Conservation (phyloP, 2,113 vertebrate genomes). For the Eupsittula cactorum region DNA sequence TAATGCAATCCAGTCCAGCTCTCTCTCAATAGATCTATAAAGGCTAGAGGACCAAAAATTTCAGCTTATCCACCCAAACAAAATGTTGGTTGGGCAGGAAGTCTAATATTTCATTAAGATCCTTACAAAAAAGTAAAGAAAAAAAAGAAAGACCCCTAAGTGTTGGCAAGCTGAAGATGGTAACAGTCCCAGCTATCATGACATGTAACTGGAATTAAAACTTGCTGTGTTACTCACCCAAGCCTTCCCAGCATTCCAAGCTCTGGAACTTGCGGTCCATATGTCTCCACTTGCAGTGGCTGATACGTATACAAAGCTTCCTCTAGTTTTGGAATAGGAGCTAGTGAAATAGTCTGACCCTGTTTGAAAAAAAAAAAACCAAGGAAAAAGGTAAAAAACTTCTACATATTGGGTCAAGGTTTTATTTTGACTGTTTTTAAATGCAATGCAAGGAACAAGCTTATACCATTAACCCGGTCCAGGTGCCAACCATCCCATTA, state of each 20-base stretch:
- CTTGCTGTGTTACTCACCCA: conserved; percentile 79
- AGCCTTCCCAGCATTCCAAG: conserved; percentile 83
- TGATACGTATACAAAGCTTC: conserved; percentile 89
- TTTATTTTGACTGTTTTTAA: background rate
- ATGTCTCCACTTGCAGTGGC: conserved; percentile 83
- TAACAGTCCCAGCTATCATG: background rate
- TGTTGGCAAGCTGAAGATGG: background rate
- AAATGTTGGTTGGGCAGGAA: conserved; percentile 61
- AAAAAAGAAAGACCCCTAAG: background rate
- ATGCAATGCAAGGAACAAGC: background rate
- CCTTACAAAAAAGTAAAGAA: background rate
- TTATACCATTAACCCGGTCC: background rate
- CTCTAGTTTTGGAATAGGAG: conserved; percentile 82
- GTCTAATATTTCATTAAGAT: conserved; percentile 30
- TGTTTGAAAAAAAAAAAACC: conserved; percentile 34
- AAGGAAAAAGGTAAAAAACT: background rate
- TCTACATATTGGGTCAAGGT: background rate
- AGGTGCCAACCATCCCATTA: background rate
- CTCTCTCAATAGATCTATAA: conserved; percentile 68
- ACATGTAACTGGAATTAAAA: conserved; percentile 39
- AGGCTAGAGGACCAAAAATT: conserved; percentile 56
- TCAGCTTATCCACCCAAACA: conserved; percentile 67
- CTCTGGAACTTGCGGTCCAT: conserved; percentile 87
- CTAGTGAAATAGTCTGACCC: conserved; percentile 90
- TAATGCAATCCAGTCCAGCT: conserved; percentile 63